Conservation (phyloP, 2,797 vertebrate genomes). For the Lepus oiostolus region DNA sequence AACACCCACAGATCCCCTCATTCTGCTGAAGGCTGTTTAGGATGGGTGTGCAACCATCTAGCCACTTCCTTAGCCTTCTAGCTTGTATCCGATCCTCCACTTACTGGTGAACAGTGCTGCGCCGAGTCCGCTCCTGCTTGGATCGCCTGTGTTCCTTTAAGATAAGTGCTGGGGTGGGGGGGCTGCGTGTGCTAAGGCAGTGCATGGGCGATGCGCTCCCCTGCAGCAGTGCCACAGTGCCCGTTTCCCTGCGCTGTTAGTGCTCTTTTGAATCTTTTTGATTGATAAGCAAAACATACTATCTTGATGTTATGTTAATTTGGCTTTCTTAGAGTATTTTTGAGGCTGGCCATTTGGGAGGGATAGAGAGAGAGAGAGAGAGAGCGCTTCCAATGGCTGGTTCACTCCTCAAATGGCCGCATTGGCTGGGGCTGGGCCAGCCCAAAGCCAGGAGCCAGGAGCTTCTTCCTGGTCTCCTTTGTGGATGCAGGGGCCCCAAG, state of each 20-base stretch:
- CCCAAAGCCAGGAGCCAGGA: no score
- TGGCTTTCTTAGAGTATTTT: neutral
- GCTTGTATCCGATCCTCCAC: neutral
- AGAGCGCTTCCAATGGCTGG: no score
- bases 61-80: neutral
- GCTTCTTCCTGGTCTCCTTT: no score
- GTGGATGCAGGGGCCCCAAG: no score
- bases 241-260: no score
- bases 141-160: neutral
- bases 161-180: no score
- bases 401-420: no score
- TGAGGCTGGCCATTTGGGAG: neutral
- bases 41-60: no score
- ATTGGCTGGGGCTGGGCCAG: no score
- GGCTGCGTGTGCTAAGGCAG: no score
- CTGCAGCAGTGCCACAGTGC: no score
- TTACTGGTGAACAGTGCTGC: neutral
- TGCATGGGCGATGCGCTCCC: accelerated
- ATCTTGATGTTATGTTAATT: neutral
- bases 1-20: neutral
- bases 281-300: neutral
- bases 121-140: neutral
- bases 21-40: neutral
- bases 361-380: no score
- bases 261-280: neutral